A percentile compares a stretch with the other conserved stretches of the same genome.
Evolutionary conservation across 1,140 invertebrate species (phyloP).

Genomic region (Leptinotarsa texana): DNA sequence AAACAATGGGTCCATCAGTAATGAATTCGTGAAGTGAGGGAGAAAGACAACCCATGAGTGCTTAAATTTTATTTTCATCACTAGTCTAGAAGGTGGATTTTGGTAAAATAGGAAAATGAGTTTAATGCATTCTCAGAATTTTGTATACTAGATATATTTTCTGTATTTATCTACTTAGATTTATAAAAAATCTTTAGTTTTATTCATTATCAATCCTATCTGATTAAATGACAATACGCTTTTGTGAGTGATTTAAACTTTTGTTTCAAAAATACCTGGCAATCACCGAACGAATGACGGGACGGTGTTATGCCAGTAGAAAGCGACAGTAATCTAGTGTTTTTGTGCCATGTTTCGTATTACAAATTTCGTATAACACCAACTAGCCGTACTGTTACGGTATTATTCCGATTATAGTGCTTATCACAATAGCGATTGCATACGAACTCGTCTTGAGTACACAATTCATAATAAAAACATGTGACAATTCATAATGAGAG

Average conservation of each 20-base stretch:
- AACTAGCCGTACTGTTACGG: background rate
- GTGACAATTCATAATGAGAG: slow-evolving; percentile 8
- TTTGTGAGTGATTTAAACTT: background rate
- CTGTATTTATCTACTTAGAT: too few relatives aligned
- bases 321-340: too few relatives aligned
- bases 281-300: background rate
- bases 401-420: background rate
- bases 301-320: too few relatives aligned
- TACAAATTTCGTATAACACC: background rate
- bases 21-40: too few relatives aligned
- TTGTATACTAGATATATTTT: too few relatives aligned
- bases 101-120: too few relatives aligned
- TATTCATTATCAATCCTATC: background rate
- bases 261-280: background rate
- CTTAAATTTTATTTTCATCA: too few relatives aligned
- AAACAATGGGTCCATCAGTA: too few relatives aligned
- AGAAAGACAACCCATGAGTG: too few relatives aligned
- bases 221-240: background rate
- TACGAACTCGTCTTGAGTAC: slow-evolving; percentile 5
- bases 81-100: too few relatives aligned
- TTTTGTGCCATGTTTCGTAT: background rate
- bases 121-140: too few relatives aligned
- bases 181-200: background rate
- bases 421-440: slow-evolving; percentile 5
- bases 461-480: slow-evolving; percentile 9